phyloP scores from a whole-genome alignment of 2,797 vertebrate genomes.

The Sebastes iracundus region DNA sequence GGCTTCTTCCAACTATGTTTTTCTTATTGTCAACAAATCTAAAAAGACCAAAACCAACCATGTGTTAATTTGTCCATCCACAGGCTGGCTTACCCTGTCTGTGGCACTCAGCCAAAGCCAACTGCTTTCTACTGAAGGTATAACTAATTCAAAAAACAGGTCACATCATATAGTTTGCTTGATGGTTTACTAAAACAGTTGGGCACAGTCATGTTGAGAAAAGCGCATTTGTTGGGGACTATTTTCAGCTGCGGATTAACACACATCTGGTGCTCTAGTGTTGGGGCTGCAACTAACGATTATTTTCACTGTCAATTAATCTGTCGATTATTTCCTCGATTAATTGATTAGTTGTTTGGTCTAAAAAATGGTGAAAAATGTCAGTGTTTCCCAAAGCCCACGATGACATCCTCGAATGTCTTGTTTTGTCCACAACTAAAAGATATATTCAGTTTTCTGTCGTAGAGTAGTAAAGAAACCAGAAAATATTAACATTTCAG shows the following conservation, averaged over 20 bases:
- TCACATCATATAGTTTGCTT: not conserved
- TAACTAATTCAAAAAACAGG: not conserved
- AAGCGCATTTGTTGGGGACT: not conserved
- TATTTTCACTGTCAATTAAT: too few species aligned
- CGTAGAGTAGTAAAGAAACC: too few species aligned
- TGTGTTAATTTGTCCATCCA: not conserved
- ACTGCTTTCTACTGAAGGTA: not conserved
- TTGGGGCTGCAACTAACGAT: too few species aligned
- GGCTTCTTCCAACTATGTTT: not conserved
- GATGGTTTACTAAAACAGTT: not conserved
- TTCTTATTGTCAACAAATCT: not conserved
- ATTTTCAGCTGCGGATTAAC: not conserved
- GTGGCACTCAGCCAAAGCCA: not conserved
- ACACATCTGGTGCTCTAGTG: not conserved
- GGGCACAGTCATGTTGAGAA: not conserved
- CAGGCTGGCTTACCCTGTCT: not conserved
- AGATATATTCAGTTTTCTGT: too few species aligned
- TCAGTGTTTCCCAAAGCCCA: too few species aligned
- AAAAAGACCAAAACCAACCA: not conserved
- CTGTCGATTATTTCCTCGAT: accelerated
- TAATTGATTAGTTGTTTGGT: too few species aligned
- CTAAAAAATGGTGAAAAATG: too few species aligned
- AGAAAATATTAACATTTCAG: too few species aligned
- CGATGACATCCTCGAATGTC: too few species aligned
- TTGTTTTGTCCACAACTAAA: too few species aligned